Evolutionary conservation across 2,888 invertebrate species (phyloP), one percentile per base, ranked within the genome.

Genomic region (Trissolcus japonicus): DNA sequence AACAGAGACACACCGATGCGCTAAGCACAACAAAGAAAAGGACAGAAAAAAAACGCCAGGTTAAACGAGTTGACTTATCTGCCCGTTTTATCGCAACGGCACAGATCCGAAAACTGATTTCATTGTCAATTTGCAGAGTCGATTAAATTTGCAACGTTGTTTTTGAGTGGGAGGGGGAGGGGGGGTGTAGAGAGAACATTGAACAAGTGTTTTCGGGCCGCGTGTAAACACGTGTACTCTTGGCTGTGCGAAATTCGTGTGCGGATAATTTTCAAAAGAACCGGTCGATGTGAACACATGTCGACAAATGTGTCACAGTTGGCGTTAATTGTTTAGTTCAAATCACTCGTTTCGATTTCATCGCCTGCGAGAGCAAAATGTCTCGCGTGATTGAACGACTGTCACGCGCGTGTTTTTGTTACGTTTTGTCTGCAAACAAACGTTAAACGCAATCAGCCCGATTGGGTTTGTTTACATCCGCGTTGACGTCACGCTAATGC

Each of bases 251-350:
- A n/a, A n/a, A 68, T 17, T 61, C 35, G 19, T 19, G 55, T 14
- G 9, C 13, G 3, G 7, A 68, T 54, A 48, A 17, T 17, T 41
- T 35, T 55, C 14, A 69, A 51, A 69, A 62, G 69, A 69, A 61
- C 55, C 17, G 6, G 25, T 55, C 55, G 55, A 62, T 54, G 54
- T 53, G 40, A 59, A 59, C 71, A 57, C 71, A 62, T 71, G 71
- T 71, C 43, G 9, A 16, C 71, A 14, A 56, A 57, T 63, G 56
- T 59, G 63, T 53, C 61, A 63, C 63, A 57, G 43, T 55, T 25
- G 14, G 17, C 51, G 16, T 57, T 71, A 63, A 71, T 71, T 71
- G 46, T 40, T 21, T 40, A 57, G 56, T 43, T 48, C 29, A 54
- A 57, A 62, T 62, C 46, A 19, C 17, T 40, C 40, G 7, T 53